Base-by-base conservation (phyloP, 2,797 vertebrate species). In the Amblyraja radiata region DNA sequence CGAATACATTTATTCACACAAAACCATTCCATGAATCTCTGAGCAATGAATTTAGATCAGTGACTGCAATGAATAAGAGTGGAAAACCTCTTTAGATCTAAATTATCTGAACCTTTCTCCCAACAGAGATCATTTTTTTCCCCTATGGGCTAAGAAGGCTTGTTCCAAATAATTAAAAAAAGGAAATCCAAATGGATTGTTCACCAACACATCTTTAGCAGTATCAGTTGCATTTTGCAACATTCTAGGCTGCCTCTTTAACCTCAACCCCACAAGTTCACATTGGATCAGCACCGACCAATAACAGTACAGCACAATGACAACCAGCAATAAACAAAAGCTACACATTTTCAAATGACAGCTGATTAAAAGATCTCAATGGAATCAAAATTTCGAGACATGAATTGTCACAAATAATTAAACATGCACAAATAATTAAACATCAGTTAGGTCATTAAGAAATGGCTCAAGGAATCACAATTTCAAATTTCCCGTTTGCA, bases 111-210 rank as follows among this genome's bases (percentile, higher is more conserved):
- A n/a, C 54, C 54, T 5, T 84, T 0, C 25, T 63, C 54, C 58
- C 81, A 58, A 61, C 23, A 84, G 25, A 61, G 0, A 61, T 28
- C 1, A 0, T 68, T 3, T 16, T 1, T 6, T 5, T 10, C 28
- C 25, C 5, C 10, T 25, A 63, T 11, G 11, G 54, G 81, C 58
- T n/a, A 13, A 25, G 10, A 86, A 16, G 25, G 13, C 7, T 63
- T 83, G 54, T 83, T 39, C 23, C 9, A 61, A 83, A 83, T 83
- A 46, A 58, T 58, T 54, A 23, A 25, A 63, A 63, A 14, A 86
- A 86, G 61, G n/a, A 58, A 86, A 86, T 86, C 83, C 83, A 86
- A 86, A 58, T 16, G n/a, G 58, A 86, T 58, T 61, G 21, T 6
- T 81, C 21, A 8, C 46, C 16, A 39, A 46, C 18, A 46, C 18